phyloP scores from a whole-genome alignment of 1,140 invertebrate genomes.

The Scaptomyza pallida region DNA sequence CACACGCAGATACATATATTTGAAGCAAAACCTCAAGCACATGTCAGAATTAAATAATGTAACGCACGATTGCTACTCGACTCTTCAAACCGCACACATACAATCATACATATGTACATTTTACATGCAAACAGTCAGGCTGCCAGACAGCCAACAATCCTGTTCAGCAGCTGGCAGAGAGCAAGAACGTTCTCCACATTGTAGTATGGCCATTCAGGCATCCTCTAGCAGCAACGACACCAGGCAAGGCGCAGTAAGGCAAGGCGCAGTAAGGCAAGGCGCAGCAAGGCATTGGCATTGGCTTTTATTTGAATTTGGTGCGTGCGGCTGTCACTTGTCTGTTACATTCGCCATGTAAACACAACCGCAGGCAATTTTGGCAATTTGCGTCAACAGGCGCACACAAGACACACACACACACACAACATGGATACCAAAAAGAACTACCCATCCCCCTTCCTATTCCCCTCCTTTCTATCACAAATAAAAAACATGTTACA shows the following conservation, averaged over 20 bases:
- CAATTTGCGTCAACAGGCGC: slow-evolving; percentile 80
- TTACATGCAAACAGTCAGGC: slow-evolving; percentile 4
- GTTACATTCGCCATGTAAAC: slow-evolving; percentile 81
- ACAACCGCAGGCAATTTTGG: slow-evolving; percentile 81
- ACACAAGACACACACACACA: slow-evolving; percentile 53
- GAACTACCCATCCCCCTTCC: not conserved
- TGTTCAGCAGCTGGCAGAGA: not conserved
- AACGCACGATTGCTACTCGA: slow-evolving; percentile 72
- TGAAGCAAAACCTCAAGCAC: slow-evolving; percentile 73
- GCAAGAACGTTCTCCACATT: too few relatives aligned
- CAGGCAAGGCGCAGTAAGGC: too few relatives aligned
- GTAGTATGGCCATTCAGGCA: slow-evolving; percentile 11
- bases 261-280: too few relatives aligned
- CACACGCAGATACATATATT: slow-evolving; percentile 29
- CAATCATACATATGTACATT: not conserved
- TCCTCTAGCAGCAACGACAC: not conserved
- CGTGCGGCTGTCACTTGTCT: slow-evolving; percentile 80
- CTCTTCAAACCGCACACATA: slow-evolving; percentile 1
- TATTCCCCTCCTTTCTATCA: too few relatives aligned
- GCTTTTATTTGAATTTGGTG: slow-evolving; percentile 81
- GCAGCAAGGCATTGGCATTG: slow-evolving; percentile 67
- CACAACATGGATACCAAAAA: slow-evolving; percentile 56
- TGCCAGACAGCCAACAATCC: not conserved
- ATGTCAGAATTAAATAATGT: slow-evolving; percentile 82
- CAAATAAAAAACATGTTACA: slow-evolving; percentile 25